Conservation (phyloP, 2,888 invertebrate species). For the Trachelus iudaicus region DNA sequence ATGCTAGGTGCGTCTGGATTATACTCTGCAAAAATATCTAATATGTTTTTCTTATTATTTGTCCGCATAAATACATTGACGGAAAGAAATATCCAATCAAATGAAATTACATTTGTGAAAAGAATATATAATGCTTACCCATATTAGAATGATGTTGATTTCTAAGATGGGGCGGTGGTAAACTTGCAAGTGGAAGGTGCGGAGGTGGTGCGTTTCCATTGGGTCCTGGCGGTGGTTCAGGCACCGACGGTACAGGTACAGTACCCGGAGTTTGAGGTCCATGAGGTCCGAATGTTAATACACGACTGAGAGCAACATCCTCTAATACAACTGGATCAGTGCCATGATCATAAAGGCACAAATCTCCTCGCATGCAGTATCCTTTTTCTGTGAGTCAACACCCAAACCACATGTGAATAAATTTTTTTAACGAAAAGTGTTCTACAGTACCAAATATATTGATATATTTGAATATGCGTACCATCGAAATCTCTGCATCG, state of each 20-base stretch:
- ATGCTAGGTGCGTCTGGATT: conserved; percentile 87
- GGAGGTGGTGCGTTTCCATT: conserved; percentile 62
- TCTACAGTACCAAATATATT: not conserved
- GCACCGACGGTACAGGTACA: conserved; percentile 52
- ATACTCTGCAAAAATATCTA: conserved; percentile 71
- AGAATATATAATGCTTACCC: conserved; percentile 45
- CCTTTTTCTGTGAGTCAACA: conserved; percentile 79
- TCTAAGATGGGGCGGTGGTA: conserved; percentile 62
- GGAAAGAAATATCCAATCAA: not conserved
- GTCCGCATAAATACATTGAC: not conserved
- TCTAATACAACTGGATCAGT: conserved; percentile 95
- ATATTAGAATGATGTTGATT: conserved; percentile 64
- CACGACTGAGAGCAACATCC: conserved; percentile 76
- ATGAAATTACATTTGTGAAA: not conserved
- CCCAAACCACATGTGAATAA: not conserved
- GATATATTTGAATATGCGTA: conserved; percentile 56
- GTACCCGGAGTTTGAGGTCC: conserved; percentile 57
- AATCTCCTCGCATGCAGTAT: conserved; percentile 95
- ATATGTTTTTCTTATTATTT: conserved; percentile 4
- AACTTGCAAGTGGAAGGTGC: conserved; percentile 60
- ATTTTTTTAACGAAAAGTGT: not conserved
- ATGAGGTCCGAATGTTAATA: conserved; percentile 68
- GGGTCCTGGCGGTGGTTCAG: conserved; percentile 56
- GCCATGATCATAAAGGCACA: conserved; percentile 98
- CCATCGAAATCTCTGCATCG: conserved; percentile 92